phyloP scores from a whole-genome alignment of 53 echinoderm and acorn worm genomes.

The Stichopus horrens region DNA sequence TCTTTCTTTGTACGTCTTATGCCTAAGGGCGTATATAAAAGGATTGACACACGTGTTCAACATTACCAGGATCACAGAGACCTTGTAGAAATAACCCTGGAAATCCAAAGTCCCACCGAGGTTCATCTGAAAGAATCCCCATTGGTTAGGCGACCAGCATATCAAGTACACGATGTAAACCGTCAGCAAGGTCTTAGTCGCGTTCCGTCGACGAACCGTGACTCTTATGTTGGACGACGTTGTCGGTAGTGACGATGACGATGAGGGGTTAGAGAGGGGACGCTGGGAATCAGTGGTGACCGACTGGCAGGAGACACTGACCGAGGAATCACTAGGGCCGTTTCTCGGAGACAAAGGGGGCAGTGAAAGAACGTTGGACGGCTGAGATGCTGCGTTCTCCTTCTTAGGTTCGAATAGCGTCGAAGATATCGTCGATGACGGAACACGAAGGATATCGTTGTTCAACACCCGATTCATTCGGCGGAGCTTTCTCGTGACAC shows the following conservation, averaged over 20 bases:
- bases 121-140: slow-evolving; percentile 73
- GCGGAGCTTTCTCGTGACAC: slow-evolving; percentile 53
- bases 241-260: not conserved
- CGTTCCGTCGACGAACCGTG: slow-evolving; percentile 50
- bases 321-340: not conserved
- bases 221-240: not conserved
- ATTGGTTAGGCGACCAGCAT: slow-evolving; percentile 87
- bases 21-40: slow-evolving; percentile 64
- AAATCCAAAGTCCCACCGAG: slow-evolving; percentile 63
- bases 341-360: not conserved
- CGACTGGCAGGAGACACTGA: not conserved
- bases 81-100: slow-evolving; percentile 46
- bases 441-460: not conserved
- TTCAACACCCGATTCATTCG: slow-evolving; percentile 48
- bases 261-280: not conserved
- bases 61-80: slow-evolving; percentile 60
- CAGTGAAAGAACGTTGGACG: not conserved
- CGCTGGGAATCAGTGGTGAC: not conserved
- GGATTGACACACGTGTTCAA: slow-evolving; percentile 74
- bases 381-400: not conserved
- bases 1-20: slow-evolving; percentile 56
- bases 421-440: not conserved
- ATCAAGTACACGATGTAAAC: slow-evolving; percentile 73
- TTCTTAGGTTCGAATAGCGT: not conserved
- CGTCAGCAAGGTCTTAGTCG: slow-evolving; percentile 65